Percentiles rank a stretch among this genome's conserved stretches.
Evolutionary conservation across 2,888 invertebrate genomes (phyloP).

Genomic region (Hartigia nigra): DNA sequence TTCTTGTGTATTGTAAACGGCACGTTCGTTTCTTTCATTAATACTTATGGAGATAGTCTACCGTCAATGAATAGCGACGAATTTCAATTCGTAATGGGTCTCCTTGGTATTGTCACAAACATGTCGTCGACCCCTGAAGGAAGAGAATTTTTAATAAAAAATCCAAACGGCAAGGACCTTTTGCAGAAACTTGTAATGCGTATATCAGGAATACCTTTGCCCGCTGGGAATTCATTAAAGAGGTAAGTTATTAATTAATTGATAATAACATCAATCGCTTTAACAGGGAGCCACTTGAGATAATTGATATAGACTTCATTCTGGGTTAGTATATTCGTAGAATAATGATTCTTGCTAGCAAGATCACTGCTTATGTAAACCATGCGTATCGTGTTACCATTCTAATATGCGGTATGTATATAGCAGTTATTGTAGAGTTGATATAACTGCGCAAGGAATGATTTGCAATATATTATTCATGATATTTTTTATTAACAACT

Average conservation of each 20-base stretch:
- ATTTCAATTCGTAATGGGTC: conserved; percentile 59
- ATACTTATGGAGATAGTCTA: conserved; percentile 53
- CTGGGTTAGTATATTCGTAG: neutral
- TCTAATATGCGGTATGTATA: neutral
- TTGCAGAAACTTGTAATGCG: conserved; percentile 53
- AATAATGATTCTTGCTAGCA: neutral
- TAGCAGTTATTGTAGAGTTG: neutral
- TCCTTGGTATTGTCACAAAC: conserved; percentile 62
- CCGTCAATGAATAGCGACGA: conserved; percentile 57
- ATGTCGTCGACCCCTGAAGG: conserved; percentile 60
- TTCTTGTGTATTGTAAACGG: conserved; percentile 60
- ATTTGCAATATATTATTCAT: neutral
- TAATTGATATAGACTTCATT: neutral
- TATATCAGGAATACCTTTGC: conserved; percentile 50
- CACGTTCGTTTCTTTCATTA: conserved; percentile 59
- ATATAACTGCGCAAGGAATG: neutral
- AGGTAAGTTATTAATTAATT: conserved; percentile 38
- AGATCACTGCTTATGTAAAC: neutral
- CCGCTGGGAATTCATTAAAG: conserved; percentile 54
- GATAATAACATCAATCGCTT: neutral
- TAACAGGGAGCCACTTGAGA: neutral
- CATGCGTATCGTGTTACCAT: neutral
- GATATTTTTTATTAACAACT: neutral
- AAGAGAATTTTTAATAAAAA: conserved; percentile 58
- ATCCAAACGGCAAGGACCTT: conserved; percentile 54